phyloP scores from a whole-genome alignment of 2,113 vertebrate species.

The Chroicocephalus ridibundus region DNA sequence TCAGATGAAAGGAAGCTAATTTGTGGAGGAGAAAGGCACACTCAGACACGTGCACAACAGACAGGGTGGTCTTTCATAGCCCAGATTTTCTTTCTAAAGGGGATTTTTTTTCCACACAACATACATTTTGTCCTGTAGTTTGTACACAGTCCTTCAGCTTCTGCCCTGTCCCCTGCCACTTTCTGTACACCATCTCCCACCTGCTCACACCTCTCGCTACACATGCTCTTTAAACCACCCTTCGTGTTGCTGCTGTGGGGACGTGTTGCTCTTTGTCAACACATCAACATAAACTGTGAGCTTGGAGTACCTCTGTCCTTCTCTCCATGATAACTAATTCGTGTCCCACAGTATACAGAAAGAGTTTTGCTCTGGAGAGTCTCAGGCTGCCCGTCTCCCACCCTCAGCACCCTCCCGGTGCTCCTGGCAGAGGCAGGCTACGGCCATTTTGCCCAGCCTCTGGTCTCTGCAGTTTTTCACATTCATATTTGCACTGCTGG shows the following conservation, averaged over 20 bases:
- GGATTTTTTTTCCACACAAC: not conserved
- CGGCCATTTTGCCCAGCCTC: not conserved
- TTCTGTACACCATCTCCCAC: not conserved
- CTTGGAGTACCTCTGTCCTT: not conserved
- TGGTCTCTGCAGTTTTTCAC: not conserved
- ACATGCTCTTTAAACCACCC: not conserved
- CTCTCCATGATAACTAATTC: not conserved
- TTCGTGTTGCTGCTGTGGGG: not conserved
- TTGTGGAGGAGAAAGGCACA: not conserved
- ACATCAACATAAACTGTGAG: not conserved
- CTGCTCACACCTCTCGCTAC: fast-evolving
- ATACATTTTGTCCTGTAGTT: not conserved
- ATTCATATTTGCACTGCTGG: not conserved
- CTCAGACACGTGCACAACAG: not conserved
- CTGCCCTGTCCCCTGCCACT: not conserved
- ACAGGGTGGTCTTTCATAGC: not conserved
- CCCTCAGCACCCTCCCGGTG: fast-evolving
- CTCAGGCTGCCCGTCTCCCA: not conserved
- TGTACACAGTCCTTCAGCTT: not conserved
- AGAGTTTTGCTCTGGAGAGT: not conserved
- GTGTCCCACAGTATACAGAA: not conserved
- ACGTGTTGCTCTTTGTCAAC: not conserved
- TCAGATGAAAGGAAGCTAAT: not conserved
- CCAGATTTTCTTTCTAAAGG: not conserved
- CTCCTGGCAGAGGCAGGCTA: not conserved